Evolutionary conservation across 2,888 invertebrate species (phyloP).

Genomic region (Zootermopsis nevadensis): DNA sequence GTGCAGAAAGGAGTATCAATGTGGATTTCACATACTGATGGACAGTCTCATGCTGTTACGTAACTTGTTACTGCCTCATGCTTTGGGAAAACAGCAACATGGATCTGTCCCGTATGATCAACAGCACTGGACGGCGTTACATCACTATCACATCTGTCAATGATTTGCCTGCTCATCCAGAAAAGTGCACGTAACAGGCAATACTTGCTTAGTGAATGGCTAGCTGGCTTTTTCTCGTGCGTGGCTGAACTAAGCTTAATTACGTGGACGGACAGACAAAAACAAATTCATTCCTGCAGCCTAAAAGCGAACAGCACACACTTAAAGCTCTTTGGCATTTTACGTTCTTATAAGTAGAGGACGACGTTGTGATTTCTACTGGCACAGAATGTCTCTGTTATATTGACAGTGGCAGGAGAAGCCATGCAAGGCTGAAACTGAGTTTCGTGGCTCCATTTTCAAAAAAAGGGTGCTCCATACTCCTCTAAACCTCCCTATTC

Average conservation of each 20-base stretch:
- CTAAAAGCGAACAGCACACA: conserved; percentile 42
- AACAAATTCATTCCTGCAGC: conserved; percentile 39
- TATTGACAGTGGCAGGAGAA: conserved; percentile 25
- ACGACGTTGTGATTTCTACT: conserved; percentile 7
- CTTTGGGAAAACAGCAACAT: not conserved
- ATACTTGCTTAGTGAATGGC: not conserved
- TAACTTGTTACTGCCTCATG: conserved; percentile 1
- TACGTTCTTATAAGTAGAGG: not conserved
- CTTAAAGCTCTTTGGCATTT: conserved; percentile 31
- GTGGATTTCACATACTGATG: conserved; percentile 7
- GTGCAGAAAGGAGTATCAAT: conserved; percentile 35
- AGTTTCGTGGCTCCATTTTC: conserved; percentile 27
- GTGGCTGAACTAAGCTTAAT: conserved; percentile 16
- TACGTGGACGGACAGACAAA: not conserved
- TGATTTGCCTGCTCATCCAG: not conserved
- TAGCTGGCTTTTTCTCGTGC: not conserved
- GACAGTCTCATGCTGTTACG: conserved; percentile 13
- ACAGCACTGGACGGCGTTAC: not conserved
- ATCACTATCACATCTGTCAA: not conserved
- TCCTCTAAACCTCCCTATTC: conserved; percentile 12
- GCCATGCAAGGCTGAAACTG: conserved; percentile 37
- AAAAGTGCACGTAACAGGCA: conserved; percentile 2
- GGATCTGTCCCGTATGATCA: not conserved
- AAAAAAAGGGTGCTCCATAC: conserved; percentile 21
- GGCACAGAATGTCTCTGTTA: conserved; percentile 22